Evolutionary conservation across 2,888 invertebrate species (phyloP), one percentile per base, ranked within the genome.

Genomic region (Oscheius sp.): DNA sequence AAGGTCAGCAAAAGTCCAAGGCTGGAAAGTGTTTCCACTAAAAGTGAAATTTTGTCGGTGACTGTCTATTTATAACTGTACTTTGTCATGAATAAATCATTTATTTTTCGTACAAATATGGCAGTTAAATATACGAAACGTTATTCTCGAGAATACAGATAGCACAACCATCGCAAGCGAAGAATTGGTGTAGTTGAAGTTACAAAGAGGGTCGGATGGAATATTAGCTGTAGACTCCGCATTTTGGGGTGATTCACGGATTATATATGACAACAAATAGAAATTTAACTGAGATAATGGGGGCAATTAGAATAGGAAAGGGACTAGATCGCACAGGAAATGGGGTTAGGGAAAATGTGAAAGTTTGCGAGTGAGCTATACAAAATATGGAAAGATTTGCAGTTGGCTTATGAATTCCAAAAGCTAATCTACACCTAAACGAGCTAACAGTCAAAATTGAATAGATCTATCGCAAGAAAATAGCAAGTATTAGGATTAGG

Each of bases 251-350:
- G 50, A 21, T 21, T 37, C 5, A 48, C 48, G 63, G 63, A 47
- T 29, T 42, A 7, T 48, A 48, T 63, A 63, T 63, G 63, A 63
- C 63, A 63, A 63, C 63, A 63, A 63, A 63, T 48, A 63, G 47
- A 63, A 63, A n/a, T 48, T 63, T 63, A 63, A 63, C 63, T 63
- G 63, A 63, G 63, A 63, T 63, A 60, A 60, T 60, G n/a, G 60
- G 58, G 10, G 37, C 35, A 60, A 13, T 60, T 60, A 29, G 4
- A 3, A 35, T 29, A 60, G 2, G 13, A 60, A 11, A 11, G 62
- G 33, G 68, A 68, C 68, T 68, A 68, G 68, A 68, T 55, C 37
- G 55, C 68, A 68, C 68, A 42, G 55, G n/a, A 50, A 62, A 60
- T 35, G 4, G 32, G 50, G 50, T 0, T 21, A 32, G 33, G 11